Base-by-base conservation (phyloP, 92 coral and sea anemone genomes). In the Actinernus sp. region DNA sequence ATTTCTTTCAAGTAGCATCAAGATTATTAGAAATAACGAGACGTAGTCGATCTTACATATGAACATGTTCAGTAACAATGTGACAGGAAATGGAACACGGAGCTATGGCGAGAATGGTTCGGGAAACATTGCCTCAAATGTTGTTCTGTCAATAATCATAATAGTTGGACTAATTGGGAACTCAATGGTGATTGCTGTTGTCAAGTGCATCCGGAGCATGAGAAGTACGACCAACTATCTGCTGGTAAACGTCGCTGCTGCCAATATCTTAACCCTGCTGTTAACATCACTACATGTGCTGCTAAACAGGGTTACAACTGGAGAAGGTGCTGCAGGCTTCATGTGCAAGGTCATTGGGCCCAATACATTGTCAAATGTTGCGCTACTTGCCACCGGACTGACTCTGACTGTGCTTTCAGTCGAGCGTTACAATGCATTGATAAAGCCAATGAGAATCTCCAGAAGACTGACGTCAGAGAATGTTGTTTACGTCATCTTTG, bases 391-490 rank as follows among this genome's bases (percentile, higher is more conserved):
- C 2, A 74, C 78, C 12, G 43, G 61, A 17, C 25, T 74, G 20
- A 73, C 82, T 18, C 73, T 82, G 9, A 58, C 80, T 5, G 49
- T 82, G 9, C 23, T 82, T 13, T 54, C 81, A 4, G 49, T 67
- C 17, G 89, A 83, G 32, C 54, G 89, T n/a, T 83, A 83, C 34
- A 47, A 75, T 29, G 89, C 89, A 2, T 34, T 83, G 58, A 78
- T 66, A 29, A 83, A 75, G 12, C 89, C 89, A 0, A 45, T 83
- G 61, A 4, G 26, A 20, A n/a, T 45, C 12, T 59, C 79, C 9
- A 36, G 83, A 24, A 50, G 83, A 46, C 67, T 83, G 26, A 53
- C 65, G 27, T 33, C n/a, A 11, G 56, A 47, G 4, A 83, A 52
- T 50, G 68, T 83, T 11, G 51, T 36, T 0, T 75, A 51, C 36